Base-by-base conservation (phyloP, 2,113 vertebrate genomes). In the Gobius niger region DNA sequence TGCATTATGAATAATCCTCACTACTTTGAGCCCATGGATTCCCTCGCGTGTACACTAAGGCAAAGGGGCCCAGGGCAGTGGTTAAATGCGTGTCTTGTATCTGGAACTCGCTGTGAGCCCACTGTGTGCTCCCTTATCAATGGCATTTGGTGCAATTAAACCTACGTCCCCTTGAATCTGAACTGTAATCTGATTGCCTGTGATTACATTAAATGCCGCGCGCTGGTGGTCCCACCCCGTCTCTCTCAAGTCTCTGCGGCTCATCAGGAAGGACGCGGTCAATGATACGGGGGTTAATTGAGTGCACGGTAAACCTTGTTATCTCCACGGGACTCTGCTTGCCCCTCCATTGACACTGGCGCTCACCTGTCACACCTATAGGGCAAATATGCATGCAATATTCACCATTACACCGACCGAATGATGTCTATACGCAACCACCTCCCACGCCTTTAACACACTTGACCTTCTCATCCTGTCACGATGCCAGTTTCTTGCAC, bases 391-490 rank as follows among this genome's bases (percentile, higher is more conserved):
- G 18, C 42, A 63, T 44, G 61, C n/a, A 24, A 6, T 12, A 18
- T 8, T 63, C 6, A 7, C 46, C 42, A 47, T 18, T 46, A 63
- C 61, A 63, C 11, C n/a, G n/a, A 2, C 59, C 9, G 6, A 57
- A 46, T 63, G 53, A 16, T 19, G 40, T 70, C 50, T 12, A 34
- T 41, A 47, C 57, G 57, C n/a, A 41, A 12, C 47, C 53, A 68
- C 19, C 15, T 16, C 1, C 9, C 42, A 44, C 40, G 63, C 61
- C 65, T 68, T 75, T 67, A 70, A 64, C 46, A 18, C 42, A 52
- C 49, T 3, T 66, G 71, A 81, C 73, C 82, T 68, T 63, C 42
- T 50, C 19, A 9, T 4, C 1, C 18, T 40, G 82, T 61, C 70
- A 68, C 3, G 3, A n/a, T 40, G 78, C 64, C 70, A 68, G 65